These are phyloP conservation scores for Chaetophractus vellerosus DNA, from an alignment of 2,797 vertebrate species.

Conservation along the genomic window DNA sequence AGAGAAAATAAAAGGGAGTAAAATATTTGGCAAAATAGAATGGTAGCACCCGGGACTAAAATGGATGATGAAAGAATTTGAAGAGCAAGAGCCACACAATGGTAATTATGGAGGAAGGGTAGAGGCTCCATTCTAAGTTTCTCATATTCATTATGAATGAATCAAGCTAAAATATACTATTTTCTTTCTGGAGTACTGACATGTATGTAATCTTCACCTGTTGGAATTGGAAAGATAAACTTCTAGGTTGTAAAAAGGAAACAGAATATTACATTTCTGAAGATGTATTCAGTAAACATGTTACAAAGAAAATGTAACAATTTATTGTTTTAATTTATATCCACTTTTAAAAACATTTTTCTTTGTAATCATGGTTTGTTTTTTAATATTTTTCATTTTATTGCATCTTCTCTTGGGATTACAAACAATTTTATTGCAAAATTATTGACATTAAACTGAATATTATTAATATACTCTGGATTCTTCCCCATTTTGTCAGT, in stretches of 20 bases:
- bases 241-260: background rate
- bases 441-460: background rate
- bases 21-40: background rate
- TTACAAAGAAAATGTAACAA: background rate
- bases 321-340: background rate
- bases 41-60: background rate
- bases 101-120: background rate
- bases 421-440: constrained; percentile 11
- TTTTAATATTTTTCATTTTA: background rate
- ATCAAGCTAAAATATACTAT: background rate
- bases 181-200: constrained; percentile 8
- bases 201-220: background rate
- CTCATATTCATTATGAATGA: background rate
- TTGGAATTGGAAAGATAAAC: background rate
- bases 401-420: background rate
- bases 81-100: background rate
- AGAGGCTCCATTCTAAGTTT: background rate
- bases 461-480: constrained; percentile 6
- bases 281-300: background rate
- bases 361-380: background rate
- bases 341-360: background rate
- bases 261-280: background rate
- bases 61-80: background rate
- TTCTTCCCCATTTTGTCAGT: background rate
- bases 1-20: background rate